These are phyloP conservation scores for Muschampia plurimacula DNA, from an alignment of 2,888 invertebrate genomes.

Conservation along the genomic window DNA sequence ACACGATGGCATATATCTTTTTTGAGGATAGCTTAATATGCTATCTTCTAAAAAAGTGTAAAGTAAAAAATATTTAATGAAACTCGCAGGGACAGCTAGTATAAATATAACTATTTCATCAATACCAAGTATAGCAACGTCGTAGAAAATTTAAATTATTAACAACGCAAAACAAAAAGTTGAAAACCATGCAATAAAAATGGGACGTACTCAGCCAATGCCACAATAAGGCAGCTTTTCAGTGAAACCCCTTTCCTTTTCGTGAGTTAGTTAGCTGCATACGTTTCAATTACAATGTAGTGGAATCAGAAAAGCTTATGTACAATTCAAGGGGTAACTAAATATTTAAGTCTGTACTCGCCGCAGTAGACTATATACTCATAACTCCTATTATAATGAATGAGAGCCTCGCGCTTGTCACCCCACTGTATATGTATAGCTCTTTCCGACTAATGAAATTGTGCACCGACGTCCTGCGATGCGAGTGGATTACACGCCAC, in stretches of 20 bases:
- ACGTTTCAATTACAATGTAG: conserved; percentile 5
- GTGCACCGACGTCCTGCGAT: conserved; percentile 44
- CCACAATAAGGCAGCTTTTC: not conserved
- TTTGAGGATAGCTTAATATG: too few species aligned
- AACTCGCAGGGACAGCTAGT: too few species aligned
- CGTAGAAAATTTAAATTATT: too few species aligned
- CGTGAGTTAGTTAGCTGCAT: conserved; percentile 1
- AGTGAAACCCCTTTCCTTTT: not conserved
- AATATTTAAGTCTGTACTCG: not conserved
- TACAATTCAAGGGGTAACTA: conserved; percentile 19
- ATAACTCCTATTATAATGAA: conserved; percentile 67
- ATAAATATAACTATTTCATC: too few species aligned
- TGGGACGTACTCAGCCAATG: not conserved
- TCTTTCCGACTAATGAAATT: conserved; percentile 73
- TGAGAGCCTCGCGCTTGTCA: conserved; percentile 64
- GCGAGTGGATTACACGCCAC: conserved; percentile 21
- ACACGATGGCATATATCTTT: too few species aligned
- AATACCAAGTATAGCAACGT: too few species aligned
- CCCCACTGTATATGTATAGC: conserved; percentile 53
- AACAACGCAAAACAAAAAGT: too few species aligned
- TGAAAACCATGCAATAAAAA: not conserved
- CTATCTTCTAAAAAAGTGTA: too few species aligned
- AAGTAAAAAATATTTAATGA: too few species aligned
- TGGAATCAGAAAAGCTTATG: conserved; percentile 7
- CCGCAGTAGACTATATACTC: conserved; percentile 36